Conservation (phyloP, 1,140 invertebrate genomes). For the Lasaia peninsularis region DNA sequence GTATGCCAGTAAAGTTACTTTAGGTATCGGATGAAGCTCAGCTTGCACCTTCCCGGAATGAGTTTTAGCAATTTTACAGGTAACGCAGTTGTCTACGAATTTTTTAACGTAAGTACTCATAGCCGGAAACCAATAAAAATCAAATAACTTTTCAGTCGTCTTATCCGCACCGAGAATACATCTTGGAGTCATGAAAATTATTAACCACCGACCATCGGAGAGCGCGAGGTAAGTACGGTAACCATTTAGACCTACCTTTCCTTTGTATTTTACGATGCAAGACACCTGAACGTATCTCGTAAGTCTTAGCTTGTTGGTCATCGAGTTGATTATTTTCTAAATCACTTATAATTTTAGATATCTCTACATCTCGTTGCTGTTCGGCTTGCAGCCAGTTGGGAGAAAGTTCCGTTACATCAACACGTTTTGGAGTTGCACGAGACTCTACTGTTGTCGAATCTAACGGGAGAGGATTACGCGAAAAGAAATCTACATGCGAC, state of each 20-base stretch:
- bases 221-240: too few species aligned
- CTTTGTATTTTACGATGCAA: conserved; percentile 27
- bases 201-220: too few species aligned
- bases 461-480: conserved; percentile 26
- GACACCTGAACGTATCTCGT: conserved; percentile 21
- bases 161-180: conserved; percentile 36
- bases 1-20: conserved; percentile 25
- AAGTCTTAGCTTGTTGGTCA: conserved; percentile 21
- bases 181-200: conserved; percentile 38
- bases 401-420: conserved; percentile 17
- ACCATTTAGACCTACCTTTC: conserved; percentile 30
- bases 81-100: conserved; percentile 32
- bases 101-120: conserved; percentile 29
- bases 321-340: conserved; percentile 18
- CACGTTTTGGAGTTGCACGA: too few species aligned
- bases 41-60: conserved; percentile 23
- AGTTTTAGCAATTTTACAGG: conserved; percentile 29
- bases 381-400: conserved; percentile 28
- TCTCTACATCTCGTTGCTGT: conserved; percentile 25
- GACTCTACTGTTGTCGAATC: not conserved
- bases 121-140: conserved; percentile 31
- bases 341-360: conserved; percentile 18
- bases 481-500: conserved; percentile 33
- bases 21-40: conserved; percentile 28
- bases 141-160: conserved; percentile 32